Evolutionary conservation across 2,797 vertebrate species (phyloP).

Genomic region (Carcharodon carcharias): DNA sequence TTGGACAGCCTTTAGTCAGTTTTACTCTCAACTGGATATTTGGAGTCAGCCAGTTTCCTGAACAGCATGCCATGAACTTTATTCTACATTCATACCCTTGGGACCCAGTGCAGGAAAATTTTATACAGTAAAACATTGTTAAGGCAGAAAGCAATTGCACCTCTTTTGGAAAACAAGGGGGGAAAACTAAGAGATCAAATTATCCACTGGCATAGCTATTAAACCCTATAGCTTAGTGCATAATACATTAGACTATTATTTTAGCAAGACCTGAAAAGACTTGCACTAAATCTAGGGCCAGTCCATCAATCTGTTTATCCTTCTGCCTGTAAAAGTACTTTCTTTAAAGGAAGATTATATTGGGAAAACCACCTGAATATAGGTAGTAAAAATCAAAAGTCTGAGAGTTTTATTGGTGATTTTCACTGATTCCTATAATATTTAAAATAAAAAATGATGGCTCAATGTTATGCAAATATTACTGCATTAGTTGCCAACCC

Average conservation of each 20-base stretch:
- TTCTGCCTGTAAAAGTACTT: not conserved
- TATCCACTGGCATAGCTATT: slow-evolving; percentile 13
- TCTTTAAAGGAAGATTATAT: not conserved
- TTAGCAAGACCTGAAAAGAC: not conserved
- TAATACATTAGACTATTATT: slow-evolving; percentile 30
- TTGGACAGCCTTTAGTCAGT: slow-evolving; percentile 28
- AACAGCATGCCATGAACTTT: slow-evolving; percentile 33
- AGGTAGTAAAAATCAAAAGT: not conserved
- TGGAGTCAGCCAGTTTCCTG: slow-evolving; percentile 26
- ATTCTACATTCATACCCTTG: slow-evolving; percentile 27
- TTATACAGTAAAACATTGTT: slow-evolving; percentile 37
- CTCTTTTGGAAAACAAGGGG: slow-evolving; percentile 17
- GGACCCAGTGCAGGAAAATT: not conserved
- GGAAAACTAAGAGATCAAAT: slow-evolving; percentile 14
- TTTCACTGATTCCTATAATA: not conserved
- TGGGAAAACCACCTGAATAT: not conserved
- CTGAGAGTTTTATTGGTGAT: not conserved
- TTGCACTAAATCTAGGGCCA: slow-evolving; percentile 3
- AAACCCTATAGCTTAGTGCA: slow-evolving; percentile 11
- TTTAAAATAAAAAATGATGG: not conserved
- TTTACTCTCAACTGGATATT: slow-evolving; percentile 31
- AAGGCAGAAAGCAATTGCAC: slow-evolving; percentile 28
- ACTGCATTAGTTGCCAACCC: too few species aligned
- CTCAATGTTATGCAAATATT: not conserved
- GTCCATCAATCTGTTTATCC: slow-evolving; percentile 10